Percentiles rank a stretch among this genome's conserved stretches.
These are phyloP conservation scores for Neosalanx taihuensis DNA, from an alignment of 2,797 vertebrate species.

Conservation along the genomic window DNA sequence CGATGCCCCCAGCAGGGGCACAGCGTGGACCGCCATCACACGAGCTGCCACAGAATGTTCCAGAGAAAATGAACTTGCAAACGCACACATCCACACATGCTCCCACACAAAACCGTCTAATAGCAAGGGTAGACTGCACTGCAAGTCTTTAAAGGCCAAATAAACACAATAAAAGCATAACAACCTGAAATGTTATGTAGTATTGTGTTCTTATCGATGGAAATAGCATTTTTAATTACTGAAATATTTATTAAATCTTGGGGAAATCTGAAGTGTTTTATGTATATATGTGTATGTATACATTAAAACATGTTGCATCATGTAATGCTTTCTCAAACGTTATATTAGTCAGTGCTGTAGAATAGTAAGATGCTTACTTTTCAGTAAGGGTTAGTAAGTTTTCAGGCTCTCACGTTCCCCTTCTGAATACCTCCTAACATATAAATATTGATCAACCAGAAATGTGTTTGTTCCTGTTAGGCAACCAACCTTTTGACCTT, in stretches of 20 bases:
- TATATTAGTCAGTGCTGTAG: too few relatives aligned
- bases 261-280: too few relatives aligned
- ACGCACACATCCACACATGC: slow-evolving; percentile 4
- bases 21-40: background rate
- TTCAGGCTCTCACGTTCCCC: background rate
- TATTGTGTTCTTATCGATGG: background rate
- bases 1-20: background rate
- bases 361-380: too few relatives aligned
- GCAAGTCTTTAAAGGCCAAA: background rate
- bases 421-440: background rate
- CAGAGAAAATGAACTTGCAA: background rate
- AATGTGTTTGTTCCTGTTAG: background rate
- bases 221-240: background rate
- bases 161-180: background rate
- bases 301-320: too few relatives aligned
- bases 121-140: background rate
- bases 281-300: too few relatives aligned
- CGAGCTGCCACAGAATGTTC: background rate
- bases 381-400: too few relatives aligned
- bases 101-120: background rate
- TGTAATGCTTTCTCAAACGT: too few relatives aligned
- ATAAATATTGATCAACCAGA: background rate
- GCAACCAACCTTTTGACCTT: too few relatives aligned
- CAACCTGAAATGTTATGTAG: background rate
- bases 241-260: too few relatives aligned